Conservation (phyloP, 2,113 vertebrate genomes). For the Oncorhynchus keta region DNA sequence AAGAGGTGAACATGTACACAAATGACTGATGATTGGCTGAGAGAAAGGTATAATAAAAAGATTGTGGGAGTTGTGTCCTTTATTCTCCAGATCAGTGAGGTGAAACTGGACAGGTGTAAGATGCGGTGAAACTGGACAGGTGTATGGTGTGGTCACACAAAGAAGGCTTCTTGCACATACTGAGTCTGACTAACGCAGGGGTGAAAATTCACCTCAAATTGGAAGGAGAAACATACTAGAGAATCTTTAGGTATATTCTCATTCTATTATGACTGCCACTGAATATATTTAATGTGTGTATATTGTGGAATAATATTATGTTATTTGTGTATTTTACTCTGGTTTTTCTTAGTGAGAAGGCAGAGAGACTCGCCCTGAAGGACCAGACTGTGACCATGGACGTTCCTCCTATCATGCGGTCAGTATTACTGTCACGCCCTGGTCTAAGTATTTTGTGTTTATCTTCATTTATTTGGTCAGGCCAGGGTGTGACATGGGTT, state of each 20-base stretch:
- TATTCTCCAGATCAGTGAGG: conserved; percentile 63
- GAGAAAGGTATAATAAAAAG: too few species aligned
- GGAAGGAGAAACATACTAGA: conserved; percentile 27
- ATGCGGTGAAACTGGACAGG: conserved; percentile 17
- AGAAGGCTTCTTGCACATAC: conserved; percentile 71
- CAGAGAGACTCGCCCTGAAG: conserved; percentile 27
- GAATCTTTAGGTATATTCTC: conserved; percentile 59
- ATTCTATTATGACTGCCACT: neutral
- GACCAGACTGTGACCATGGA: conserved; percentile 46
- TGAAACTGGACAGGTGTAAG: conserved; percentile 32
- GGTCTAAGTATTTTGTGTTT: too few species aligned
- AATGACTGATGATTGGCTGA: too few species aligned
- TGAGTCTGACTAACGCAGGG: conserved; percentile 73
- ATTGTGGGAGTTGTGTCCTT: neutral
- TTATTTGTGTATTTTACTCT: neutral
- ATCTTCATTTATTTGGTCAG: too few species aligned
- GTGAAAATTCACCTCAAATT: conserved; percentile 69
- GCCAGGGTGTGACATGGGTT: too few species aligned
- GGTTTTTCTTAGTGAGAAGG: conserved; percentile 44
- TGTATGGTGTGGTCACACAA: conserved; percentile 50
- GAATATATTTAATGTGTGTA: neutral
- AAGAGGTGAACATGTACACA: too few species aligned
- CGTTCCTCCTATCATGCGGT: conserved; percentile 41
- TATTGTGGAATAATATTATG: neutral
- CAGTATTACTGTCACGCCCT: conserved; percentile 27